Evolutionary conservation across 37 sponge, comb jelly and placozoan species (phyloP), one percentile per base, ranked within the genome.

Genomic region (Agelas oroides): DNA sequence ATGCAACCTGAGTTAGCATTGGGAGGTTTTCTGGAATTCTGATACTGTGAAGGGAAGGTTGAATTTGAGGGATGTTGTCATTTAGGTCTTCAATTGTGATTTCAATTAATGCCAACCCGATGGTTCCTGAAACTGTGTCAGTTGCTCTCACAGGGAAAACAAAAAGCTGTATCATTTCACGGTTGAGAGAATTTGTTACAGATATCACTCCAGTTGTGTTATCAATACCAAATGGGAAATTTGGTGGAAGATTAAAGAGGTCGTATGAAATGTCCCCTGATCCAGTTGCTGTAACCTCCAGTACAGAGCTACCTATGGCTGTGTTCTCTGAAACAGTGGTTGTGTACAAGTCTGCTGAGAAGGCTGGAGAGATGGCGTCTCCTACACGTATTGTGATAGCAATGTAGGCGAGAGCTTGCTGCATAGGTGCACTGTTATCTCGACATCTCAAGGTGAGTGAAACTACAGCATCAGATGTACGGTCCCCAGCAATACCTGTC

Each of bases 91-190:
- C 32, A 11, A 87, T 56, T 8, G 57, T 63, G 0, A 87, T 46
- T 30, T 60, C 59, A 6, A 87, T 75, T 57, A 74, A 28, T 21
- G 81, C 53, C 11, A 79, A 3, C 0, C 74, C 75, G 2, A 72
- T 19, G 15, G 66, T 63, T 5, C 37, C 30, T 17, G 75, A 73
- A 0, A 66, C 33, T 20, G 58, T 28, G 27, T 91, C 86, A 18
- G 27, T 76, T 12, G 86, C 91, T 19, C 20, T 31, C 3, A 91
- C 82, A 67, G 77, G 40, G 73, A 91, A 91, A 16, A 76, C 35
- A 59, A 70, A 91, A 18, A 63, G 30, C 18, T 55, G 27, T 23
- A 15, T 33, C 5, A 19, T 41, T 52, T 87, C 81, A 36, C 65
- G 60, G 40, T 79, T 35, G 23, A 87, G 87, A 19, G 70, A 24